Conservation (phyloP, 2,888 invertebrate species). For the Ichneumoninae sp. region DNA sequence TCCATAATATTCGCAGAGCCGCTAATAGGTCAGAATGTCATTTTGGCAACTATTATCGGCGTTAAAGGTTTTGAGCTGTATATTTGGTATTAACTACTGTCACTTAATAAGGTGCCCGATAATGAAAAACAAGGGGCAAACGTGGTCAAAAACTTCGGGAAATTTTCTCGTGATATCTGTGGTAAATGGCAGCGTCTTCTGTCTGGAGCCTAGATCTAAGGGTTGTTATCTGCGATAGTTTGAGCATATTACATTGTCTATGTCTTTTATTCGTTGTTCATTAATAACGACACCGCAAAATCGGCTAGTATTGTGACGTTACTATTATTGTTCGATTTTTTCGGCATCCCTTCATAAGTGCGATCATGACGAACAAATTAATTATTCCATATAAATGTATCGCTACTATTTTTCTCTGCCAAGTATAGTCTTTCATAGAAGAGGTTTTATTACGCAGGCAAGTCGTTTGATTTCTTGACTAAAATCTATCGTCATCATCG, state of each 20-base stretch:
- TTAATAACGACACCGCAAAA: no score
- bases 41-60: background rate
- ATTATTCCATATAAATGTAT: background rate
- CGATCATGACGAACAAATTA: background rate
- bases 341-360: background rate
- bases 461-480: background rate
- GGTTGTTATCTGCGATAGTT: no score
- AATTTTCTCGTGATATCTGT: no score
- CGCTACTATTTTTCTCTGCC: background rate
- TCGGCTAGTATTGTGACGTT: no score
- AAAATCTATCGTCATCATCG: background rate
- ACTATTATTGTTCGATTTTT: background rate
- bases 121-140: no score
- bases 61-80: background rate
- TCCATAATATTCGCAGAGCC: background rate
- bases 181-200: background rate
- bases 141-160: no score
- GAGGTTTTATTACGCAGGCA: background rate
- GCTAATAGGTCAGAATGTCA: background rate
- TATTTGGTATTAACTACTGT: no score
- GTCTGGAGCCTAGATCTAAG: background rate
- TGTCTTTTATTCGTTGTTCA: no score
- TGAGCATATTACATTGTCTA: no score
- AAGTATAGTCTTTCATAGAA: background rate
- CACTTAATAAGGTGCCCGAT: no score